phyloP scores from a whole-genome alignment of 2,113 vertebrate genomes.

The Phalacrocorax aristotelis region DNA sequence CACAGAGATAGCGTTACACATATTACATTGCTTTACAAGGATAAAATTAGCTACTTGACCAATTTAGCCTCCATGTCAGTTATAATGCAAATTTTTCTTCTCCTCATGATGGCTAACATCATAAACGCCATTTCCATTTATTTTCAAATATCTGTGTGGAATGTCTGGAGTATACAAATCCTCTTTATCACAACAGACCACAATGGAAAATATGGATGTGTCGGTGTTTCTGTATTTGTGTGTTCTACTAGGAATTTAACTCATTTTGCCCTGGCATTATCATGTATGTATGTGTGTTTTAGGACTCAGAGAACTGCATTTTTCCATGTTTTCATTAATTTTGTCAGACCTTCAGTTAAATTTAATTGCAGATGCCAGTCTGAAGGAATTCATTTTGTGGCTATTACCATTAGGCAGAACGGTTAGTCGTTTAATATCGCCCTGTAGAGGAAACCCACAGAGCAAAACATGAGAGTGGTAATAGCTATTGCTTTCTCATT shows the following conservation, averaged over 20 bases:
- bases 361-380: slow-evolving; percentile 7
- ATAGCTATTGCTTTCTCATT: slow-evolving; percentile 24
- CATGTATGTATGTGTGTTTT: not conserved
- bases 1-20: not conserved
- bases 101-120: not conserved
- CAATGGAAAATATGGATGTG: not conserved
- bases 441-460: slow-evolving; percentile 7
- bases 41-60: not conserved
- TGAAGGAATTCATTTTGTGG: slow-evolving; percentile 38
- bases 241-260: not conserved
- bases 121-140: not conserved
- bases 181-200: not conserved
- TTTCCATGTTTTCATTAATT: not conserved
- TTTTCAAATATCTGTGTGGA: not conserved
- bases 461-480: not conserved
- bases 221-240: not conserved
- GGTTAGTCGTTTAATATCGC: not conserved
- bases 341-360: not conserved
- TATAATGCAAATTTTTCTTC: not conserved
- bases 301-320: not conserved
- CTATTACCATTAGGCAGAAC: not conserved
- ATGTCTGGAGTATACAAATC: not conserved
- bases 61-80: not conserved
- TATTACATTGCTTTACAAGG: not conserved
- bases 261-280: not conserved